Evolutionary conservation across 2,888 invertebrate species (phyloP), one percentile per base, ranked within the genome.

Genomic region (Automeris io): DNA sequence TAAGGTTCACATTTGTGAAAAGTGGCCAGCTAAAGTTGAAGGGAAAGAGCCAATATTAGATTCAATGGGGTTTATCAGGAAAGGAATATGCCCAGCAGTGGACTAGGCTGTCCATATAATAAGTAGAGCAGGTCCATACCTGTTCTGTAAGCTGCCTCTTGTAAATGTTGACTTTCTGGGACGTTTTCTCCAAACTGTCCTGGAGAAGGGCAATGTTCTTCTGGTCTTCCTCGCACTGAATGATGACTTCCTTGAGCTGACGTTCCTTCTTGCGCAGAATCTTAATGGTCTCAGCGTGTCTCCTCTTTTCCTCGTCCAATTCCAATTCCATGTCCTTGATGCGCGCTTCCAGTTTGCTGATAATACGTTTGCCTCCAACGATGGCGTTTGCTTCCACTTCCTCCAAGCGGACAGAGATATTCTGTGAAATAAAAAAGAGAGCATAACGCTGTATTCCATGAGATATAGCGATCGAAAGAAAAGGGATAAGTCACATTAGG

Each of bases 181-280:
- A 88, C 67, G 93, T 85, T 87, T 96, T 96, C 81, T 97, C 96
- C 63, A 96, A 88, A 35, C 93, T 88, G 79, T 98, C 98, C 82
- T 97, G 96, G 60, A 98, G 91, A 65, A 98, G 89, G 54, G 92
- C 87, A 67, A 97, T 94, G 88, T 96, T 97, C 92, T 97, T 97
- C 86, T 97, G 94, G 87, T 98, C 98, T 81, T 98, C 98, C 83
- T 98, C 98, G 70, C 95, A 94, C 81, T 96, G 96, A 63, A 97
- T 93, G 88, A 97, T 91, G 51, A 98, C 92, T 85, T 98, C 98
- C 90, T 98, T 98, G 71, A 98, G 93, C 69, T 93, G 92, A 69
- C 97, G 95, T 79, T 98, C 98, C 92, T 98, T 98, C 91, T 98
- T 98, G 87, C 98, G 95, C 72, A 98, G 90, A 79, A 97, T 96